A percentile compares a stretch with the other conserved stretches of the same genome.
These are phyloP conservation scores for Fistularia commersonii DNA, from an alignment of 2,797 vertebrate genomes.

Conservation along the genomic window DNA sequence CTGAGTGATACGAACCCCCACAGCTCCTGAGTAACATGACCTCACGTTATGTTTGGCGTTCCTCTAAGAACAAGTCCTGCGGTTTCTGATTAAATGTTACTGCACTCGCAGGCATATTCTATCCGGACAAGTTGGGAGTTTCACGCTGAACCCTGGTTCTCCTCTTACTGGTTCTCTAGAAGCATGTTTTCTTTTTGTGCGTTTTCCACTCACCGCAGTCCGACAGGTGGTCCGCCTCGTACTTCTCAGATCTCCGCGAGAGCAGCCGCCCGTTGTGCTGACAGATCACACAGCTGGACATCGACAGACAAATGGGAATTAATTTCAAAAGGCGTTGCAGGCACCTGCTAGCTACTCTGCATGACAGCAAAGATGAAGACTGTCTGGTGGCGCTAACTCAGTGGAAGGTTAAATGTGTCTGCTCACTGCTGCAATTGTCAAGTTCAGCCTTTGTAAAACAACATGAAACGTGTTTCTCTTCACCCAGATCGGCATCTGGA, in stretches of 20 bases:
- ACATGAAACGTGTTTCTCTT: conserved; percentile 25
- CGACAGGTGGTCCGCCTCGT: conserved; percentile 42
- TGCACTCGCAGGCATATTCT: no score
- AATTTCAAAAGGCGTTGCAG: background rate
- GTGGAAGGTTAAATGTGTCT: no score
- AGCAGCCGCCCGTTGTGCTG: conserved; percentile 49
- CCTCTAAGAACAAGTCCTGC: background rate
- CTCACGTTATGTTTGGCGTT: background rate
- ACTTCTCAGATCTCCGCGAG: conserved; percentile 42
- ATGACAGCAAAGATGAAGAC: no score
- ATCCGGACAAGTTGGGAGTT: no score
- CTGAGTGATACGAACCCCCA: background rate
- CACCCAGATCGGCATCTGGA: conserved; percentile 84
- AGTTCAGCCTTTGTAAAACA: background rate
- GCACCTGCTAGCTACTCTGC: no score
- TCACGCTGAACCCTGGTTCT: no score
- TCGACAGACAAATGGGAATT: conserved; percentile 5
- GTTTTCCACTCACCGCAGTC: conserved; percentile 46
- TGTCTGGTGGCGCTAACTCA: no score
- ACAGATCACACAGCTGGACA: conserved; percentile 71
- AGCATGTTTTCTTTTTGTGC: background rate
- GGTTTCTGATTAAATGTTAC: no score
- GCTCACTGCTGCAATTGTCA: no score
- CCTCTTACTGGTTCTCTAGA: no score
- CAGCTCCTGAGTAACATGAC: background rate